Evolutionary conservation across 2,113 vertebrate species (phyloP).

Genomic region (Oophaga pumilio): DNA sequence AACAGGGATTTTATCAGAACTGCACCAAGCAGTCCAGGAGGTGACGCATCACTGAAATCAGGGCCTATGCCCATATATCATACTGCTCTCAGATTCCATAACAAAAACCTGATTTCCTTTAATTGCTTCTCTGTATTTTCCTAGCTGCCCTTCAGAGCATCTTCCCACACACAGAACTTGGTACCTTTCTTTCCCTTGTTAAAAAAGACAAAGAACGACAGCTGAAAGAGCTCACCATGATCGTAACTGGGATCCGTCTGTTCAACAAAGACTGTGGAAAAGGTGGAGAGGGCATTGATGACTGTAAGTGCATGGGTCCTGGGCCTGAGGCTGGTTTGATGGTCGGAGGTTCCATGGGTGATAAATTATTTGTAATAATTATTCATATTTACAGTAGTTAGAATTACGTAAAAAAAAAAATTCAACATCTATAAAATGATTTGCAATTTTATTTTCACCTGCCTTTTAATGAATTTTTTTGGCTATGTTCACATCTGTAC

Average conservation of each 20-base stretch:
- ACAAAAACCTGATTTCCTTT: too few relatives aligned
- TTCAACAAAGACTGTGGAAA: constrained; percentile 82
- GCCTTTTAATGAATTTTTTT: not conserved
- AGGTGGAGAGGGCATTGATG: constrained; percentile 75
- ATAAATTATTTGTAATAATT: not conserved
- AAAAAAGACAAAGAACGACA: constrained; percentile 86
- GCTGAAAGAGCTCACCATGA: constrained; percentile 79
- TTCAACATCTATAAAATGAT: too few relatives aligned
- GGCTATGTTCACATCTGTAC: too few relatives aligned
- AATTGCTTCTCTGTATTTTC: constrained; percentile 55
- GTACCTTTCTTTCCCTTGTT: constrained; percentile 77
- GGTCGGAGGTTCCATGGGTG: not conserved
- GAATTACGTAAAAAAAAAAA: too few relatives aligned
- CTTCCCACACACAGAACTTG: constrained; percentile 82
- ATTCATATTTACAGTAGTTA: too few relatives aligned
- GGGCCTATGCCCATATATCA: too few relatives aligned
- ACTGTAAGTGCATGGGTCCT: constrained; percentile 71
- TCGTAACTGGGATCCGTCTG: constrained; percentile 87
- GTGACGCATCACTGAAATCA: too few relatives aligned
- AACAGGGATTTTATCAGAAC: too few relatives aligned
- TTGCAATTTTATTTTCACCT: not conserved
- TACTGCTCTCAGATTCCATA: too few relatives aligned
- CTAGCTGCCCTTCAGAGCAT: constrained; percentile 89
- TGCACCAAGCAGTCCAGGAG: too few relatives aligned
- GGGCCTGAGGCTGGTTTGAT: not conserved